A percentile compares a stretch with the other conserved stretches of the same genome.
phyloP scores from a whole-genome alignment of 1,140 invertebrate species.

The Magallana gigas region DNA sequence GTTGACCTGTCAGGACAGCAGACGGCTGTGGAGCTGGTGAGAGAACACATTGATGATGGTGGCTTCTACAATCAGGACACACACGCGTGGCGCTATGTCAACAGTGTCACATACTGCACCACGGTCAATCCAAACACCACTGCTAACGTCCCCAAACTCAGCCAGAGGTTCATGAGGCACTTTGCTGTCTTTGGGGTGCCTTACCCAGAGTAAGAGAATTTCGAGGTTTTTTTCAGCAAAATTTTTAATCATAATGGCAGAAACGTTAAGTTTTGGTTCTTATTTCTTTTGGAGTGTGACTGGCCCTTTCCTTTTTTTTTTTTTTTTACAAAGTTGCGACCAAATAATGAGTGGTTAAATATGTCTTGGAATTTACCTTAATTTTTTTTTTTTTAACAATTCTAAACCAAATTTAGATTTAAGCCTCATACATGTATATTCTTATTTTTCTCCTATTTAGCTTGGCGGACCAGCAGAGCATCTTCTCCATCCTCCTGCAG shows the following conservation, averaged over 20 bases:
- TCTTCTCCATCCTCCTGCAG: conserved; percentile 73
- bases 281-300: too few species aligned
- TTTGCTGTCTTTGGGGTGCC: conserved; percentile 77
- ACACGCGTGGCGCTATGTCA: conserved; percentile 77
- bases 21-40: conserved; percentile 76
- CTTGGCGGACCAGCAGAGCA: conserved; percentile 71
- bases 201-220: conserved; percentile 69
- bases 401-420: too few species aligned
- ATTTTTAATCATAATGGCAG: background rate
- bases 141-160: conserved; percentile 71
- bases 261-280: background rate
- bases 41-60: conserved; percentile 78
- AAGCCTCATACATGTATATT: too few species aligned
- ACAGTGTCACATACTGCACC: conserved; percentile 77
- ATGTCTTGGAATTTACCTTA: too few species aligned
- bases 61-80: conserved; percentile 76
- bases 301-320: background rate
- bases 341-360: background rate
- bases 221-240: background rate
- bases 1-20: conserved; percentile 75
- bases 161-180: conserved; percentile 76
- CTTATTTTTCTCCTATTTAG: conserved; percentile 54
- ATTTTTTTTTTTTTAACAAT: too few species aligned
- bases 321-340: background rate
- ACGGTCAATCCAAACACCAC: conserved; percentile 76